A percentile compares a stretch with the other conserved stretches of the same genome.
Conservation (phyloP, 2,113 vertebrate species). For the Syngnathoides biaculeatus region DNA sequence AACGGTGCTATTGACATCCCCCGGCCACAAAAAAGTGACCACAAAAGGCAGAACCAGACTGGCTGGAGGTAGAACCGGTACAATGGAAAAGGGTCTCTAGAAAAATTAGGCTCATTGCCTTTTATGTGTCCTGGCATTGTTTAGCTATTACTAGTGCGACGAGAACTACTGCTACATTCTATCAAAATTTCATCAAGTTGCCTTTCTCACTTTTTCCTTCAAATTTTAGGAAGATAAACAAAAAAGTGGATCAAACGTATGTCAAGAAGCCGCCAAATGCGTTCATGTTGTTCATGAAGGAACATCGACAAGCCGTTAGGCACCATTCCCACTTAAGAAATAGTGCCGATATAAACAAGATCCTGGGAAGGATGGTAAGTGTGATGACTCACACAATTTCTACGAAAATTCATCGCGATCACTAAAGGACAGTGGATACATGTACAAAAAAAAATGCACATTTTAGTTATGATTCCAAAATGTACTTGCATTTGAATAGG, state of each 20-base stretch:
- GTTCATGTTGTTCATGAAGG: slow-evolving; percentile 9
- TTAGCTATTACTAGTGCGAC: neutral
- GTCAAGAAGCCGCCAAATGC: slow-evolving; percentile 10
- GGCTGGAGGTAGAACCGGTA: too few relatives aligned
- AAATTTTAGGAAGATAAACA: slow-evolving; percentile 2
- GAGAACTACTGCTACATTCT: neutral
- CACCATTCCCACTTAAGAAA: slow-evolving; percentile 8
- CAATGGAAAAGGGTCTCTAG: too few relatives aligned
- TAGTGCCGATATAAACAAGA: slow-evolving; percentile 10
- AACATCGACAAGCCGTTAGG: slow-evolving; percentile 7
- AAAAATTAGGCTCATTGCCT: too few relatives aligned
- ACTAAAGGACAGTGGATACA: neutral
- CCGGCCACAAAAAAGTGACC: too few relatives aligned
- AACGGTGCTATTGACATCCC: too few relatives aligned
- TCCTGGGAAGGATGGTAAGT: slow-evolving; percentile 8
- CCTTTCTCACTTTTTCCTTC: neutral
- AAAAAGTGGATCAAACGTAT: slow-evolving; percentile 5
- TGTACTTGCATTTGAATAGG: neutral
- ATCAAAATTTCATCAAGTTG: neutral
- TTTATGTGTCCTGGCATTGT: neutral
- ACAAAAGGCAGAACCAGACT: too few relatives aligned
- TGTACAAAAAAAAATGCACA: neutral
- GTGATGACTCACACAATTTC: neutral
- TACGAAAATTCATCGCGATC: neutral
- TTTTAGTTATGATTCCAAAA: neutral